These are phyloP conservation scores for Trogon melanurus DNA, from an alignment of 2,113 vertebrate species.

Conservation along the genomic window DNA sequence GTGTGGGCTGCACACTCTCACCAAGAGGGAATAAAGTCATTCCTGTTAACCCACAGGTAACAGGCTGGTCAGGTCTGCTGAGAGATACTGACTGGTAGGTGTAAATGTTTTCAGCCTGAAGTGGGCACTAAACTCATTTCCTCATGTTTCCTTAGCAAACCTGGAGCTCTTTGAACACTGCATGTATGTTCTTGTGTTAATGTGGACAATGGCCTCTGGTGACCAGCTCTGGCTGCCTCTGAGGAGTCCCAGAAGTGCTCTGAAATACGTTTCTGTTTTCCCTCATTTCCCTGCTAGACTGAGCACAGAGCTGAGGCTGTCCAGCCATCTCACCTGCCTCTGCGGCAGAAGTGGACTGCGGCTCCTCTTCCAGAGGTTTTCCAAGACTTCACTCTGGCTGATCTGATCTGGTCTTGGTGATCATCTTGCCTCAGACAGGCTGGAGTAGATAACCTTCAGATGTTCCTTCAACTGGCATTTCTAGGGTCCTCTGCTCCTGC, in stretches of 20 bases:
- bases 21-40: background rate
- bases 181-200: background rate
- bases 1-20: background rate
- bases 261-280: background rate
- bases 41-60: background rate
- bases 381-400: background rate
- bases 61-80: background rate
- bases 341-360: background rate
- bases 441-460: background rate
- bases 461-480: background rate
- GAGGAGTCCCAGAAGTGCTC: background rate
- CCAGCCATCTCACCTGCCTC: background rate
- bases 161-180: background rate
- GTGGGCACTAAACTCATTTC: background rate
- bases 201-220: background rate
- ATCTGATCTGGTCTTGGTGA: background rate
- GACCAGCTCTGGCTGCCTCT: background rate
- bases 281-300: background rate
- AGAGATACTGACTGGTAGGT: background rate
- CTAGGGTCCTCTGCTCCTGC: background rate
- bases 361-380: background rate
- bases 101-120: background rate
- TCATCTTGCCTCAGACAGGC: background rate
- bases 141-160: background rate
- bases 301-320: background rate